phyloP scores from a whole-genome alignment of 2,113 vertebrate species.

The Brachyhypopomus gauderio region DNA sequence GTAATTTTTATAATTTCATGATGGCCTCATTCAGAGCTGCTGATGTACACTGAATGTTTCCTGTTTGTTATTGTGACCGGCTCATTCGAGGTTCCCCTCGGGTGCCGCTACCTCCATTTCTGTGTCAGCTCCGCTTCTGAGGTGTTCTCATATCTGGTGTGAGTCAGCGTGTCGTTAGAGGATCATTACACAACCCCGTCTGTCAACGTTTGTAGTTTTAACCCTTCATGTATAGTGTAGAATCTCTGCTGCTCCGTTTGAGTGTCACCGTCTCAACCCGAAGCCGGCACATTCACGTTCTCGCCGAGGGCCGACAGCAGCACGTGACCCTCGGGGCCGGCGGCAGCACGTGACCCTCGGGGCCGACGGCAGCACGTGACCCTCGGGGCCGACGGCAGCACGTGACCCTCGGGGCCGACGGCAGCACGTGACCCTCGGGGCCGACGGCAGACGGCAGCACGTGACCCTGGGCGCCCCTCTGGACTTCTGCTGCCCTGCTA shows the following conservation, averaged over 20 bases:
- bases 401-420: conserved; percentile 19
- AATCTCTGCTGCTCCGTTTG: background rate
- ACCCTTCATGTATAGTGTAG: background rate
- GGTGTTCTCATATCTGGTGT: background rate
- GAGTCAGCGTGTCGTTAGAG: background rate
- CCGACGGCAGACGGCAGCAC: background rate
- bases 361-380: background rate
- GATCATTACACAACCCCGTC: background rate
- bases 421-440: no score
- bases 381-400: background rate
- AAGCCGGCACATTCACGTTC: background rate
- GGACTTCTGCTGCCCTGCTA: background rate
- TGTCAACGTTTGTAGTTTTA: background rate
- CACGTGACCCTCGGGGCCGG: conserved; percentile 24
- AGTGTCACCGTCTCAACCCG: background rate
- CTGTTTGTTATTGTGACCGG: background rate
- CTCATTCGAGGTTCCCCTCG: background rate
- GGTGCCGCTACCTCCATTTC: background rate
- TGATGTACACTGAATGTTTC: background rate
- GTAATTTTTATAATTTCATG: background rate
- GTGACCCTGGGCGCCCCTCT: conserved; percentile 24
- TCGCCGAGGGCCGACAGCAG: no score
- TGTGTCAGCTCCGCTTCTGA: background rate
- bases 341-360: conserved; percentile 21
- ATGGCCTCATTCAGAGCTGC: background rate